Evolutionary conservation across 2,113 vertebrate genomes (phyloP).

Genomic region (Thryonomys swinderianus): DNA sequence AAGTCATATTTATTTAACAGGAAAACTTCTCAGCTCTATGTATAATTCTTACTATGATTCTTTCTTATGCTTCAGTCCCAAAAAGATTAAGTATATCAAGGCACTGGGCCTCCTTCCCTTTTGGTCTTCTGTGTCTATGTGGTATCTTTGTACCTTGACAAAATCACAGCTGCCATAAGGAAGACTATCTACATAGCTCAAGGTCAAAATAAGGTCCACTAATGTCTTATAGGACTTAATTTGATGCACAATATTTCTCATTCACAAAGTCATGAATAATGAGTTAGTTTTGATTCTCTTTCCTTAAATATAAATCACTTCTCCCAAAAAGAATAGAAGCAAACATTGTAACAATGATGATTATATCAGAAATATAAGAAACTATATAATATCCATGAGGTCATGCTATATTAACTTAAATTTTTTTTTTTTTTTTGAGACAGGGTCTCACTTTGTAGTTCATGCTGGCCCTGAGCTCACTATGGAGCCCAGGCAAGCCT

Average conservation of each 20-base stretch:
- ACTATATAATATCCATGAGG: neutral
- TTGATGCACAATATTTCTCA: conserved; percentile 52
- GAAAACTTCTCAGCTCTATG: neutral
- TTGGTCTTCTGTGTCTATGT: conserved; percentile 62
- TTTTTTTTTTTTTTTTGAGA: no score
- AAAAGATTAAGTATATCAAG: conserved; percentile 75
- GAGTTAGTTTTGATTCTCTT: conserved; percentile 38
- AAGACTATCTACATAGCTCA: conserved; percentile 53
- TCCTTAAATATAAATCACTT: conserved; percentile 56
- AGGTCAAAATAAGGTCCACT: conserved; percentile 67
- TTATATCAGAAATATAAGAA: conserved; percentile 16
- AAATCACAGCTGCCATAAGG: conserved; percentile 70
- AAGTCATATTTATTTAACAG: conserved; percentile 35
- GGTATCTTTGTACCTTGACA: conserved; percentile 71
- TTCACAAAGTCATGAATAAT: conserved; percentile 65
- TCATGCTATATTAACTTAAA: no score
- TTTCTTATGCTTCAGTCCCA: conserved; percentile 69
- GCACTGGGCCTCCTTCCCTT: conserved; percentile 60
- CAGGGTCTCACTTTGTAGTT: no score
- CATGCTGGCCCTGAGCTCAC: no score
- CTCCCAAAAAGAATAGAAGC: neutral
- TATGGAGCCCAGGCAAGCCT: no score
- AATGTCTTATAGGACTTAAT: conserved; percentile 56
- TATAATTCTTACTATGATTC: neutral
- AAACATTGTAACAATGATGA: conserved; percentile 37